A percentile compares a stretch with the other conserved stretches of the same genome.
Conservation (phyloP, 2,113 vertebrate species). For the Microcebus jonahi region DNA sequence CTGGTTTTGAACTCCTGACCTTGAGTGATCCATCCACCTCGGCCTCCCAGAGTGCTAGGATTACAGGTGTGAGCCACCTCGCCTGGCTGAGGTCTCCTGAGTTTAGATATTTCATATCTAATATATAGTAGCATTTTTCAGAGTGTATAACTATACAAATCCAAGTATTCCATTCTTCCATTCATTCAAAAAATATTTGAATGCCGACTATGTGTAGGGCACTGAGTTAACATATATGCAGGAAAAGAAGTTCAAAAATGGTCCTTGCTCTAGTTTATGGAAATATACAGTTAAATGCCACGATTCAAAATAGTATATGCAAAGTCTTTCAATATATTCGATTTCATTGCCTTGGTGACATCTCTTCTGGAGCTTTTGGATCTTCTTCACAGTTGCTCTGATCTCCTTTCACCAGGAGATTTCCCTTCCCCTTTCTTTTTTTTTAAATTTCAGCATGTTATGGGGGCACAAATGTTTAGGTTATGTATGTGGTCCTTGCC, state of each 20-base stretch:
- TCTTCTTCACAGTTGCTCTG: background rate
- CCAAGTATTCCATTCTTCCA: background rate
- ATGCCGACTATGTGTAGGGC: background rate
- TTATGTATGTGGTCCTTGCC: too few relatives aligned
- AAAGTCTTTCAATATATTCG: background rate
- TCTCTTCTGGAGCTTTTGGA: background rate
- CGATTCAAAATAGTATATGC: background rate
- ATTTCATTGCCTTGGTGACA: background rate
- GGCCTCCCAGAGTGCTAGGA: too few relatives aligned
- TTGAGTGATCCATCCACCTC: too few relatives aligned
- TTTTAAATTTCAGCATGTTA: too few relatives aligned
- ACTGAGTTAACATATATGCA: background rate
- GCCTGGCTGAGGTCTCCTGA: background rate
- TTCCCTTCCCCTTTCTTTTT: background rate
- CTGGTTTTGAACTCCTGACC: too few relatives aligned
- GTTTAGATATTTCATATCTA: background rate
- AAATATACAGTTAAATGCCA: background rate
- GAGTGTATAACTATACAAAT: background rate
- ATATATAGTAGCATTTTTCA: background rate
- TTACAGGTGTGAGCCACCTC: too few relatives aligned
- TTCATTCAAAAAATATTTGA: background rate
- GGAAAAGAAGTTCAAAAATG: background rate
- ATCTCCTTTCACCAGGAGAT: background rate
- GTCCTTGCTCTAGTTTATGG: background rate
- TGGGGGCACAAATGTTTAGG: too few relatives aligned